Evolutionary conservation across 2,888 invertebrate genomes (phyloP).

Genomic region (Drosophila nr. perissopoda): DNA sequence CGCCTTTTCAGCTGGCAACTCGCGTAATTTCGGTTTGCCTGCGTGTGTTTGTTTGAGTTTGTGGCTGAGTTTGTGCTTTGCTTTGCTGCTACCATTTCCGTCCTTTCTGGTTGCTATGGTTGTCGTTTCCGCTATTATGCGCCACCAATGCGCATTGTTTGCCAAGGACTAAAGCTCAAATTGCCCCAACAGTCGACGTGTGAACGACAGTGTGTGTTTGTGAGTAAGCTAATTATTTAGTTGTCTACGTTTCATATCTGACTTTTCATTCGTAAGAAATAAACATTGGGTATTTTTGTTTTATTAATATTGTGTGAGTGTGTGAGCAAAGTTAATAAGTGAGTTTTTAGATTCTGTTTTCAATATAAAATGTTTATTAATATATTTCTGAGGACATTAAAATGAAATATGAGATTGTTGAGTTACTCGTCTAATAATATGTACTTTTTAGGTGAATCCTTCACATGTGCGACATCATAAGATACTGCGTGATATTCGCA

Average conservation of each 20-base stretch:
- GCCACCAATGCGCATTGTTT: conserved; percentile 71
- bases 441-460: conserved; percentile 77
- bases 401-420: not conserved
- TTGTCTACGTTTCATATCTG: conserved; percentile 39
- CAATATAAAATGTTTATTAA: not conserved
- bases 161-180: conserved; percentile 40
- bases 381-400: not conserved
- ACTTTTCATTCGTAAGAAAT: conserved; percentile 10
- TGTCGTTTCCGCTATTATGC: conserved; percentile 57
- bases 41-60: not conserved
- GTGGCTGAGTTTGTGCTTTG: conserved; percentile 12
- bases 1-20: conserved; percentile 46
- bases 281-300: not conserved
- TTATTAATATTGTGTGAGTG: not conserved
- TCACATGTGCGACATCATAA: conserved; percentile 83
- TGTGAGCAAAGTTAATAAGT: not conserved
- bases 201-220: not conserved
- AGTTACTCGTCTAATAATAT: not conserved
- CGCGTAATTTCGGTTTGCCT: conserved; percentile 40
- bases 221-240: conserved; percentile 43
- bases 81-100: conserved; percentile 19
- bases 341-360: not conserved
- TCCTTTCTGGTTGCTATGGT: conserved; percentile 18
- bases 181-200: conserved; percentile 25
- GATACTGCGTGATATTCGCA: conserved; percentile 78